Evolutionary conservation across 2,113 vertebrate species (phyloP).

Genomic region (Colaptes auratus): DNA sequence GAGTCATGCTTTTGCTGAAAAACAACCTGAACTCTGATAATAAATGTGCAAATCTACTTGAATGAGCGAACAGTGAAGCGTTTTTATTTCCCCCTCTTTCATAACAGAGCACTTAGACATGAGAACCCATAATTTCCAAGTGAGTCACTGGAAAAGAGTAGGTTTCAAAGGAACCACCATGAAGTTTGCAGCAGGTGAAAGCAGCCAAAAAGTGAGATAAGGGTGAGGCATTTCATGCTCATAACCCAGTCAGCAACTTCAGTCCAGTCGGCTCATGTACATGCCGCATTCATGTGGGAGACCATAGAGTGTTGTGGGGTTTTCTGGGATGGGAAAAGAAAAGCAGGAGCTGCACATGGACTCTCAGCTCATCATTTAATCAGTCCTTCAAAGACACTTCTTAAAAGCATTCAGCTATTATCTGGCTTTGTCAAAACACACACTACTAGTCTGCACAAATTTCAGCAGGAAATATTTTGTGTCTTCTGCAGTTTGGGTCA

Average conservation of each 20-base stretch:
- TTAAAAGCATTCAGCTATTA: not conserved
- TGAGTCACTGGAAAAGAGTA: slow-evolving; percentile 22
- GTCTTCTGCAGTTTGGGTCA: not conserved
- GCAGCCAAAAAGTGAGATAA: slow-evolving; percentile 3
- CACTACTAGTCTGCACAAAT: not conserved
- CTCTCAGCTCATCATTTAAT: not conserved
- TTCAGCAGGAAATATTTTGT: not conserved
- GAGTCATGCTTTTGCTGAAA: not conserved
- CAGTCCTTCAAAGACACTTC: not conserved
- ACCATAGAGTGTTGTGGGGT: not conserved
- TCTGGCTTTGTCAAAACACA: not conserved
- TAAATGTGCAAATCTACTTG: not conserved
- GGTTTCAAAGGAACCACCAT: slow-evolving; percentile 44
- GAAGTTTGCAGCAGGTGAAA: slow-evolving; percentile 35
- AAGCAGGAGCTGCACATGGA: not conserved
- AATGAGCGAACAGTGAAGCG: not conserved
- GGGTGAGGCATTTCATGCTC: not conserved
- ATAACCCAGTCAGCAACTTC: slow-evolving; percentile 11
- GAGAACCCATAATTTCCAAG: not conserved
- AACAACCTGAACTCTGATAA: not conserved
- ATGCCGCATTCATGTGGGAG: not conserved
- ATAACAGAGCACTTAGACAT: not conserved
- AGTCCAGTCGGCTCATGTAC: not conserved
- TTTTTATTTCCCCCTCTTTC: slow-evolving; percentile 10
- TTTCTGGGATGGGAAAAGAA: not conserved